Conservation (phyloP, 2,113 vertebrate genomes). For the Ia io region DNA sequence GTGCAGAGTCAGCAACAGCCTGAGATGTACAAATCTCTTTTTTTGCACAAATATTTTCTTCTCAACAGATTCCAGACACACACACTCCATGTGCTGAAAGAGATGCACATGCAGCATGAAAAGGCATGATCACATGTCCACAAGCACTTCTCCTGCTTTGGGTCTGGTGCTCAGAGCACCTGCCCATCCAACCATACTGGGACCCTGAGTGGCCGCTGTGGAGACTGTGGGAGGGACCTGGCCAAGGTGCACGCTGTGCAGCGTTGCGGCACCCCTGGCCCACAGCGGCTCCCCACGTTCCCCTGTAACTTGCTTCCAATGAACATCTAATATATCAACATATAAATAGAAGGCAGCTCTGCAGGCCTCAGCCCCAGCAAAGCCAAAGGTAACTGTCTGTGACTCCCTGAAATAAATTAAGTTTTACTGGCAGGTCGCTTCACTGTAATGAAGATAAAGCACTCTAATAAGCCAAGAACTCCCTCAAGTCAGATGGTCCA, state of each 20-base stretch:
- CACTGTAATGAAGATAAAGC: not conserved
- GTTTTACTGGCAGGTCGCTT: not conserved
- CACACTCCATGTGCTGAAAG: not conserved
- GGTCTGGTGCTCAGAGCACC: not conserved
- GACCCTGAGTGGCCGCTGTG: rapidly evolving
- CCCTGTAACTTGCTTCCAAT: not conserved
- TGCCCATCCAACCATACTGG: rapidly evolving
- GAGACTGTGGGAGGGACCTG: not conserved
- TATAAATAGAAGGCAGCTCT: not conserved
- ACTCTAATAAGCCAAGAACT: not conserved
- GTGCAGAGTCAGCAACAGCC: not conserved
- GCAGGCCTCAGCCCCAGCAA: not conserved
- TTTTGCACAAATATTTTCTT: slow-evolving; percentile 19
- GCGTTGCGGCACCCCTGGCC: not conserved
- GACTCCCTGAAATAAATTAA: slow-evolving; percentile 28
- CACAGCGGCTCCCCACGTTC: not conserved
- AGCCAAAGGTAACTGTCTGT: not conserved
- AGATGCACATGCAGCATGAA: rapidly evolving
- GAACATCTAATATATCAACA: not conserved
- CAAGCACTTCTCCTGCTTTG: not conserved
- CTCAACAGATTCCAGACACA: slow-evolving; percentile 4
- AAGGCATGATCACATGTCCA: not conserved
- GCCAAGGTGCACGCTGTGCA: rapidly evolving
- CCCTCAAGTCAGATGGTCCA: not conserved
- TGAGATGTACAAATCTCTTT: not conserved